These are phyloP conservation scores for Mesorhabditis sp. DNA, from an alignment of 2,888 invertebrate species.

Conservation along the genomic window DNA sequence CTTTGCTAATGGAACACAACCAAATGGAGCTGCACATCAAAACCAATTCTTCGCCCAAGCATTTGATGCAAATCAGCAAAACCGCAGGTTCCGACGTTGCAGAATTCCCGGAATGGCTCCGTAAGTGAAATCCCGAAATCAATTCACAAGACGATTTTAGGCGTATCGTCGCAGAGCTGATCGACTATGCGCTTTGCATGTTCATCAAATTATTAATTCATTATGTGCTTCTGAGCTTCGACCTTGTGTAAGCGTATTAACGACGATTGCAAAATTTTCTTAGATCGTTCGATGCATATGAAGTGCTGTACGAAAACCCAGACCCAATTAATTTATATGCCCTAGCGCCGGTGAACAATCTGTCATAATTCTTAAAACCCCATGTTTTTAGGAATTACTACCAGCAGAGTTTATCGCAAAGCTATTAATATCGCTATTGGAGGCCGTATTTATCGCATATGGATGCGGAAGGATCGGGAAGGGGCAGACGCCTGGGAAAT, in stretches of 20 bases:
- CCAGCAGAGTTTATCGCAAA: background rate
- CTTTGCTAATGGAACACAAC: no score
- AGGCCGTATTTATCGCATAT: background rate
- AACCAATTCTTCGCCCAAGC: no score
- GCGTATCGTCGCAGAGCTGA: background rate
- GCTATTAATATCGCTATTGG: background rate
- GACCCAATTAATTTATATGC: no score
- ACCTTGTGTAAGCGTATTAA: background rate
- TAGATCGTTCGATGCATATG: background rate
- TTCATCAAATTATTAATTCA: background rate
- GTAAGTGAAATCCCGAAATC: no score
- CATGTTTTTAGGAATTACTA: background rate
- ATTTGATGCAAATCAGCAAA: no score
- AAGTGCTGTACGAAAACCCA: background rate
- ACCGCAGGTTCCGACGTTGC: no score
- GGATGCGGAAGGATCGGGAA: background rate
- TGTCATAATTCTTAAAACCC: no score
- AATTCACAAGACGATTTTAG: background rate
- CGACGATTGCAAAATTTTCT: background rate
- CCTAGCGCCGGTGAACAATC: no score
- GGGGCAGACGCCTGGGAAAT: conserved; percentile 1
- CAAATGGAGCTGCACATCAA: no score
- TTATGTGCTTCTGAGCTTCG: background rate
- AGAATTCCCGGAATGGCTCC: no score
- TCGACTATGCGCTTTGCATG: background rate